These are phyloP conservation scores for Cossypha niveicapilla DNA, from an alignment of 2,797 vertebrate genomes.

Conservation along the genomic window DNA sequence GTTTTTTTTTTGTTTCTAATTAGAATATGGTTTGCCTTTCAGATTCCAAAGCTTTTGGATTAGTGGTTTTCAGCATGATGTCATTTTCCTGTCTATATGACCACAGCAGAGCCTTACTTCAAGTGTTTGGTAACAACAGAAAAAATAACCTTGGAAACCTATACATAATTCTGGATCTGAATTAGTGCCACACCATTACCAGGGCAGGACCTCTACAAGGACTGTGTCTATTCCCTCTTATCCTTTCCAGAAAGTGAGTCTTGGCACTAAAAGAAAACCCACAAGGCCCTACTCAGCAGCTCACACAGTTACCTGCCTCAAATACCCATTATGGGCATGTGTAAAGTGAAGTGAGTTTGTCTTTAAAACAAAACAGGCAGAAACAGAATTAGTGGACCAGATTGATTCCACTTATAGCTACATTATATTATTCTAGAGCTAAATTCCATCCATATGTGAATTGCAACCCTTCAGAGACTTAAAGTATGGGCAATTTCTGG, in stretches of 20 bases:
- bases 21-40: slow-evolving; percentile 66
- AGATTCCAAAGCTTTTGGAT: slow-evolving; percentile 70
- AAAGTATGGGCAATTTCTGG: neutral
- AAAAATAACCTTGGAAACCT: slow-evolving; percentile 73
- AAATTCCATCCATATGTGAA: slow-evolving; percentile 47
- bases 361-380: slow-evolving; percentile 22
- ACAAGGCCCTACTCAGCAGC: neutral
- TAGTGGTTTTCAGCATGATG: slow-evolving; percentile 72
- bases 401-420: neutral
- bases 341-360: neutral
- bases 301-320: neutral
- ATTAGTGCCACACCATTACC: slow-evolving; percentile 48
- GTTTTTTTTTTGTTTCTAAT: slow-evolving; percentile 48
- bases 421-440: neutral
- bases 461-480: neutral
- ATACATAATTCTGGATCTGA: slow-evolving; percentile 6
- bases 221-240: neutral
- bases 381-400: neutral
- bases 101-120: slow-evolving; percentile 59
- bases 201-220: neutral
- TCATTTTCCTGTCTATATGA: slow-evolving; percentile 74
- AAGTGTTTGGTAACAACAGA: slow-evolving; percentile 74
- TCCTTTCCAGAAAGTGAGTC: neutral
- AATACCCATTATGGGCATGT: neutral
- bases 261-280: neutral